Evolutionary conservation across 2,888 invertebrate genomes (phyloP), one percentile per base, ranked within the genome.

Genomic region (Seira sanloemensis): DNA sequence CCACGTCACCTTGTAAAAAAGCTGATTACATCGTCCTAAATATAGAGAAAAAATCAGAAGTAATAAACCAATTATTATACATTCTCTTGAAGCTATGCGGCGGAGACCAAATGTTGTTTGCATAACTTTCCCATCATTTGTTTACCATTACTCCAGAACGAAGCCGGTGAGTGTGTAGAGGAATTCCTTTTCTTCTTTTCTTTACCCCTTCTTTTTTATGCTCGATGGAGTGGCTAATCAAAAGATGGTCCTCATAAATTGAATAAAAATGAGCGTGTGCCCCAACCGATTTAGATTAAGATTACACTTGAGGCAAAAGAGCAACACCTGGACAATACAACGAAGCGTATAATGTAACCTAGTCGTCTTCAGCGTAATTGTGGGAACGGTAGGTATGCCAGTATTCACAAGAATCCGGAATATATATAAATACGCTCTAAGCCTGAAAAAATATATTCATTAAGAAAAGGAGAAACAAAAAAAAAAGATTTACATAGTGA

Each of bases 181-280:
- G 5, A 4, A 12, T 4, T 37, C 5, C 37, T 37, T 66, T 66
- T 46, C 76, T 69, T 26, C 77, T 68, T n/a, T 78, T 72, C 72
- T 62, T 7, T 7, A 37, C 68, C 69, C 72, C 50, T 78, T 37
- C 27, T 68, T 58, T 58, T 65, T 58, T 66, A 19, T 69, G 69
- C 69, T 68, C 58, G 58, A 77, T 67, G 18, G 50, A 50, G 73
- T 58, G 73, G 54, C 16, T 66, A 72, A 72, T 77, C 76, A 82
- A 76, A 71, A 77, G 54, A 37, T 82, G 62, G 65, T 76, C 82
- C 81, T 65, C 71, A 72, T 82, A 82, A 82, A 82, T 82, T 82
- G 82, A 82, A 82, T 82, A 82, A 82, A 82, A 82, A 82, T 82
- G 82, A 82, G 82, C 82, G 82, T 82, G 82, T 82, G 82, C 82